Evolutionary conservation across 2,797 vertebrate genomes (phyloP), one percentile per base, ranked within the genome.

Genomic region (Falco berigora): DNA sequence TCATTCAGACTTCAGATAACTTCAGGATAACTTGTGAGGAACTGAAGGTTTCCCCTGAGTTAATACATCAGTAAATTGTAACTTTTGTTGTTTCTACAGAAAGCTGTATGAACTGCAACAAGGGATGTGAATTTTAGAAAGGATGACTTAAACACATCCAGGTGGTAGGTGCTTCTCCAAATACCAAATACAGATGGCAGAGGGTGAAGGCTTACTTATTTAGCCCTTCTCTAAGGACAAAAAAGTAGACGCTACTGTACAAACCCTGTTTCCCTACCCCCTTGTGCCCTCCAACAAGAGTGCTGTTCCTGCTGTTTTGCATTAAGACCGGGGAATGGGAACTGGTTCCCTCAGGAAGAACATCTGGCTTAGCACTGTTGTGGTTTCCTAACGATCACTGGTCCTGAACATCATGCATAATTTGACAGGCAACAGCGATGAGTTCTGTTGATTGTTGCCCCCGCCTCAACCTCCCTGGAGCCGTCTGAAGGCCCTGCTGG

Each of bases 371-470:
- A 7, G 12, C 14, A 4, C 3, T n/a, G 9, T 13, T 36, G 24
- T 8, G 8, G 22, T 6, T 16, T 7, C 36, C 1, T 7, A 8
- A 30, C 21, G 20, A 42, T 38, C 13, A 4, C 62, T n/a, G 15
- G 27, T 17, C 6, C 8, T 10, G 19, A 20, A 53, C 3, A 7
- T 32, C 38, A 30, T 2, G 2, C 20, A 3, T 2, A 6, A 10
- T 15, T 14, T 11, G 14, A 22, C 1, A 14, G n/a, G 11, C 28
- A 6, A 6, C 0, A 47, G 25, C 22, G 9, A 3, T 2, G 53
- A 20, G 8, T 44, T 25, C 55, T 34, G 12, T 4, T 13, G 15
- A 20, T 13, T 16, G 3, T 15, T 13, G 42, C 25, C 2, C 4
- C 8, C 21, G 15, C 18, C 9, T 4, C 23, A 7, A 38, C 66